Evolutionary conservation across 2,888 invertebrate species (phyloP).

Genomic region (Melipona bicolor): DNA sequence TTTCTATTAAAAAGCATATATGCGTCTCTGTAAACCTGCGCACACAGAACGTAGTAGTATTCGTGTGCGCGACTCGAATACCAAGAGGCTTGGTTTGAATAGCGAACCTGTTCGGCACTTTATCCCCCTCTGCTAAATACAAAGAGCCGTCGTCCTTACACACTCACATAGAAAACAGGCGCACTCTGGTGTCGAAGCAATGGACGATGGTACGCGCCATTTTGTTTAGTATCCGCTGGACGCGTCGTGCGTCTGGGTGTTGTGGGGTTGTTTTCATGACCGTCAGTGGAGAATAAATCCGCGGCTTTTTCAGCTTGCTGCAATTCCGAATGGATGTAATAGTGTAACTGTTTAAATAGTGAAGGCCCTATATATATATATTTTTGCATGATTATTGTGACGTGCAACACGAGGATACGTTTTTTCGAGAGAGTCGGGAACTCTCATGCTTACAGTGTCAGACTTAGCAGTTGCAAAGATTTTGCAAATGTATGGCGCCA

Average conservation of each 20-base stretch:
- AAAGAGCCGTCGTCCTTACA: conserved; percentile 12
- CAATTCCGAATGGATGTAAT: conserved; percentile 10
- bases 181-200: conserved; percentile 69
- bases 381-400: conserved; percentile 47
- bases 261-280: conserved; percentile 70
- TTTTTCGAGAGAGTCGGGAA: conserved; percentile 24
- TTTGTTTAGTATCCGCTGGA: conserved; percentile 76
- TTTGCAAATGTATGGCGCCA: conserved; percentile 57
- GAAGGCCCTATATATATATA: conserved; percentile 24
- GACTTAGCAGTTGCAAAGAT: conserved; percentile 24
- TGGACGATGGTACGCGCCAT: conserved; percentile 73
- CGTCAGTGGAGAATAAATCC: conserved; percentile 52
- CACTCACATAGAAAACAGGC: conserved; percentile 34
- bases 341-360: conserved; percentile 38
- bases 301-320: conserved; percentile 54
- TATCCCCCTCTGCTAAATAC: conserved; percentile 22
- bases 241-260: conserved; percentile 72
- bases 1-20: background rate
- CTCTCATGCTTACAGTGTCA: conserved; percentile 46
- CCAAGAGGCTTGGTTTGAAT: conserved; percentile 66
- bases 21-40: conserved; percentile 43
- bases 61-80: conserved; percentile 54
- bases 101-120: conserved; percentile 63
- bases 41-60: conserved; percentile 28
- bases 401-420: conserved; percentile 40